Evolutionary conservation across 1,140 invertebrate genomes (phyloP), one percentile per base, ranked within the genome.

Genomic region (Bombus turneri): DNA sequence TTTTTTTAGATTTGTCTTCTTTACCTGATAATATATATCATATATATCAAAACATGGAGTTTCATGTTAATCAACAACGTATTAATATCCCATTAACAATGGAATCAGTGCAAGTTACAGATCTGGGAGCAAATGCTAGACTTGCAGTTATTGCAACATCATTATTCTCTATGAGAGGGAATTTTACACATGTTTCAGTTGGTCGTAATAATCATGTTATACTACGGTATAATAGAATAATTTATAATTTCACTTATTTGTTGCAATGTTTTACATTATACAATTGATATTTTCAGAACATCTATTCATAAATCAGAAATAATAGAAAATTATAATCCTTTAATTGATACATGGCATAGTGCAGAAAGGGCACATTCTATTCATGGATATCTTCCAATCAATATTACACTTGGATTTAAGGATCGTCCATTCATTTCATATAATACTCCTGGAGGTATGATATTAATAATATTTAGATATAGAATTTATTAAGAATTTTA

Each of bases 131-230:
- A 10, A 95, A 96, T 74, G 94, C 95, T 3, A 94, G 95, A 90
- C 92, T 96, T 43, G 92, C 95, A 15, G 90, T 95, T 15, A 95
- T 94, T 83, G 95, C 95, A 18, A 96, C 95, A 5, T 95, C 96
- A 15, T 86, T 96, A 22, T 95, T 96, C 71, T 96, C 96, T 12
- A 92, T 96, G 86, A 94, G 96, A 78, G 96, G 96, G 74, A 96
- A 96, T 81, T 96, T 96, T 28, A 96, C 95, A 4, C 94, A 93
- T 28, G 89, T 94, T 43, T 85, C 92, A 5, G 94, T 90, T 69
- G 95, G 94, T 87, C 95, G 96, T 73, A 96, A 96, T 59, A 95
- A 96, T 87, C 96, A 96, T 88, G 93, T 96, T 43, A 96, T 96
- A 91, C 94, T 96, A 12, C 94, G 96, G 95, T 96, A 91, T 85